Conservation (phyloP, 1,140 invertebrate genomes). For the Drosophila punjabiensis region DNA sequence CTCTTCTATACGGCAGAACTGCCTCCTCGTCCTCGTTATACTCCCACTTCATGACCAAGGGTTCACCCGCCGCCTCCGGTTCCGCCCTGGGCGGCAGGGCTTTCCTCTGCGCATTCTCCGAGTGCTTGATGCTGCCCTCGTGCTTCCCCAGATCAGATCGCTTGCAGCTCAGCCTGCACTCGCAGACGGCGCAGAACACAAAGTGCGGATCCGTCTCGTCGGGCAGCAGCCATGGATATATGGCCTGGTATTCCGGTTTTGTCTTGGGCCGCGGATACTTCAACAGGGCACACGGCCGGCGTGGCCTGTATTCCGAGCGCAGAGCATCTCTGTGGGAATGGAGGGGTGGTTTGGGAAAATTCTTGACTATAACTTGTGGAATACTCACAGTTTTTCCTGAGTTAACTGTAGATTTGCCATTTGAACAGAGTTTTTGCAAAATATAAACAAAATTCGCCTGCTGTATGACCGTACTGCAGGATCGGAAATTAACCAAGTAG, state of each 20-base stretch:
- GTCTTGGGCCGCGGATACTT: constrained; percentile 75
- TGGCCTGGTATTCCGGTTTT: constrained; percentile 69
- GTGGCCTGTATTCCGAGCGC: constrained; percentile 71
- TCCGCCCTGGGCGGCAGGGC: constrained; percentile 34
- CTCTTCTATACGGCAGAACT: constrained; percentile 36
- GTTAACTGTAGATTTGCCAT: constrained; percentile 72
- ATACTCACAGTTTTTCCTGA: constrained; percentile 78
- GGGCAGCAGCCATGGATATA: constrained; percentile 72
- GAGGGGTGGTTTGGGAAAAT: neutral
- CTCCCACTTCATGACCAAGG: constrained; percentile 58
- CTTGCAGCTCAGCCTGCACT: constrained; percentile 71
- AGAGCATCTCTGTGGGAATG: constrained; percentile 51
- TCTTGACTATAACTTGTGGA: neutral
- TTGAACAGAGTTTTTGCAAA: constrained; percentile 42
- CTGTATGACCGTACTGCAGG: constrained; percentile 18
- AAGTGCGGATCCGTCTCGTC: constrained; percentile 78
- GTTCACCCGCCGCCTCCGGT: neutral
- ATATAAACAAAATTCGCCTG: constrained; percentile 70
- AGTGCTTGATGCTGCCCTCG: constrained; percentile 75
- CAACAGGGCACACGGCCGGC: constrained; percentile 63
- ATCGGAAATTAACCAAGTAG: neutral
- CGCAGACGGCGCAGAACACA: constrained; percentile 72
- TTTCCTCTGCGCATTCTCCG: constrained; percentile 67
- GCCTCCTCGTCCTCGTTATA: constrained; percentile 67
- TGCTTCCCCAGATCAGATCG: constrained; percentile 73